phyloP scores from a whole-genome alignment of 2,113 vertebrate species.

The Paedocypris sp. region DNA sequence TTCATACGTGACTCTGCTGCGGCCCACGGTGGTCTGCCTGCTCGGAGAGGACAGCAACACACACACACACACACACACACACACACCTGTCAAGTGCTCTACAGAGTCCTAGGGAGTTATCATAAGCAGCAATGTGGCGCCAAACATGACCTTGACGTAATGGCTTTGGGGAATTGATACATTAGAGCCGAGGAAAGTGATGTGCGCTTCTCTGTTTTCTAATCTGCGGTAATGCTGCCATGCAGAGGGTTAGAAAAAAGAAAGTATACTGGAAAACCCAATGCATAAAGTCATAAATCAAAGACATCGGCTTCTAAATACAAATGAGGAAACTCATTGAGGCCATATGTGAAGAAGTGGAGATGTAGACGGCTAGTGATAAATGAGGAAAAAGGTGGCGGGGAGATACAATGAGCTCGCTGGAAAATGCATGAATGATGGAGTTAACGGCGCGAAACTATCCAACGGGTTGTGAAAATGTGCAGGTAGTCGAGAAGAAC shows the following conservation, averaged over 20 bases:
- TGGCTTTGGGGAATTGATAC: constrained; percentile 24
- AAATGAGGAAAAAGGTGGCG: constrained; percentile 5
- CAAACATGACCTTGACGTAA: constrained; percentile 25
- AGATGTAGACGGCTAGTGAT: constrained; percentile 3
- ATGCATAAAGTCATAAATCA: constrained; percentile 16
- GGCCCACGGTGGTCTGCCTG: constrained; percentile 19
- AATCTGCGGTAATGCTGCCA: constrained; percentile 20
- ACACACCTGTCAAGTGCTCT: constrained; percentile 15
- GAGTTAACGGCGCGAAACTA: constrained; percentile 8
- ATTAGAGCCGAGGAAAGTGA: constrained; percentile 15
- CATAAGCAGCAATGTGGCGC: background rate
- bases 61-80: constrained; percentile 8
- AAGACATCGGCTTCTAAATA: constrained; percentile 2
- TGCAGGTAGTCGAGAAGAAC: background rate
- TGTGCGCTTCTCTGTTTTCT: constrained; percentile 16
- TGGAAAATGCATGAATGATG: constrained; percentile 17
- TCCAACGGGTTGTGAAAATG: constrained; percentile 14
- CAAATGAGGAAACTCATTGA: constrained; percentile 1
- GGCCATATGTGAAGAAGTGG: background rate
- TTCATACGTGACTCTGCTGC: background rate
- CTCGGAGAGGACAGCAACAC: constrained; percentile 12
- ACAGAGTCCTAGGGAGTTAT: constrained; percentile 14
- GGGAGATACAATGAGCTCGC: background rate
- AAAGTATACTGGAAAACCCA: constrained; percentile 8
- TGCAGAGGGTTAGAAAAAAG: background rate